Evolutionary conservation across 2,113 vertebrate genomes (phyloP).

Genomic region (Salvelinus alpinus): DNA sequence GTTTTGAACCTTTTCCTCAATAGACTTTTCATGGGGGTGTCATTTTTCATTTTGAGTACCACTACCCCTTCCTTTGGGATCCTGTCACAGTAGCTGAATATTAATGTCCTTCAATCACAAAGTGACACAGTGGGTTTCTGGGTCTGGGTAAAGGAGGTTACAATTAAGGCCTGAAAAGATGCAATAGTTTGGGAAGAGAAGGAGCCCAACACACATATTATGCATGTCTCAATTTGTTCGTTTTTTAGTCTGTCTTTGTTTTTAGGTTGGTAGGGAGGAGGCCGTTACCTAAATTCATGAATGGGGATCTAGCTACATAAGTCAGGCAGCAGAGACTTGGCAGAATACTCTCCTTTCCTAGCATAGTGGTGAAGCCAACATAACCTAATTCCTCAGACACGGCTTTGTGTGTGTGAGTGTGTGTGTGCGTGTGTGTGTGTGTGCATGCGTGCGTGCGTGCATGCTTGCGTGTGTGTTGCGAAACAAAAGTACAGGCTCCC

Average conservation of each 20-base stretch:
- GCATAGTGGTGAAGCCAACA: too few relatives aligned
- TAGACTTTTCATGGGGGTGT: constrained; percentile 18
- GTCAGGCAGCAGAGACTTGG: background rate
- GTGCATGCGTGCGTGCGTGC: too few relatives aligned
- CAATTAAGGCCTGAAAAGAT: background rate
- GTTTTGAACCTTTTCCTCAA: constrained; percentile 3
- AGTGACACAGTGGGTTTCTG: background rate
- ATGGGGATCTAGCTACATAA: background rate
- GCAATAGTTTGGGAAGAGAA: too few relatives aligned
- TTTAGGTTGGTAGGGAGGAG: too few relatives aligned
- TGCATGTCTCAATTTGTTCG: background rate
- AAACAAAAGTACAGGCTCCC: too few relatives aligned
- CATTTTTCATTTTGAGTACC: constrained; percentile 7
- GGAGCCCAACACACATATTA: too few relatives aligned
- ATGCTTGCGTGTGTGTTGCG: too few relatives aligned
- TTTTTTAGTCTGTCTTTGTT: background rate
- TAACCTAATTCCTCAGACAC: too few relatives aligned
- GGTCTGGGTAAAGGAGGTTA: background rate
- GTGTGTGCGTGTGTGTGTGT: too few relatives aligned
- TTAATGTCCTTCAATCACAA: background rate
- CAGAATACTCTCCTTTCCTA: too few relatives aligned
- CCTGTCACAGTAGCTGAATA: background rate
- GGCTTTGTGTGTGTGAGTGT: too few relatives aligned
- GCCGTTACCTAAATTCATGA: background rate
- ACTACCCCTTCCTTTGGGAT: background rate